These are phyloP conservation scores for Emmelina monodactyla DNA, from an alignment of 2,888 invertebrate genomes.

Conservation along the genomic window DNA sequence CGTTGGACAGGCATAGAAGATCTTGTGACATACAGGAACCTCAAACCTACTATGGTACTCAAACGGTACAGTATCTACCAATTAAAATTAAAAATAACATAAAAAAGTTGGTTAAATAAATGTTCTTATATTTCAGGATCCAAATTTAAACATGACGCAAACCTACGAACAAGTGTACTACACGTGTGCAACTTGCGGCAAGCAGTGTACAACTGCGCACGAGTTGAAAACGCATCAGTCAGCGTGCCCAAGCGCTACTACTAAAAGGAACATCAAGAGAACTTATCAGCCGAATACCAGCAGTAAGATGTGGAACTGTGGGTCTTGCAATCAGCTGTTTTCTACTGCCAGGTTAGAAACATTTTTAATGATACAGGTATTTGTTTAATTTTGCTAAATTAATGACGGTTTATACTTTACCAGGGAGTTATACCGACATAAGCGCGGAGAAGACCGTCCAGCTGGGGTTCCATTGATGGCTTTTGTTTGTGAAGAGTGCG, in stretches of 20 bases:
- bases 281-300: slow-evolving; percentile 28
- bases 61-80: no score
- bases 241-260: slow-evolving; percentile 23
- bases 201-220: slow-evolving; percentile 27
- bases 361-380: no score
- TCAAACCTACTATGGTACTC: slow-evolving; percentile 21
- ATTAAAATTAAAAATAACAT: no score
- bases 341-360: slow-evolving; percentile 41
- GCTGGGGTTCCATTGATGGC: slow-evolving; percentile 46
- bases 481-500: slow-evolving; percentile 66
- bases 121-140: no score
- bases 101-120: no score
- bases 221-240: slow-evolving; percentile 29
- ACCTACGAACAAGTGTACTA: slow-evolving; percentile 23
- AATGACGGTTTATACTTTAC: not conserved
- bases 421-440: slow-evolving; percentile 52
- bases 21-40: slow-evolving; percentile 29
- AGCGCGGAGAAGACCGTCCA: slow-evolving; percentile 51
- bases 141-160: slow-evolving; percentile 10
- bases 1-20: slow-evolving; percentile 39
- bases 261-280: slow-evolving; percentile 23
- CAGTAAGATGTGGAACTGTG: slow-evolving; percentile 60
- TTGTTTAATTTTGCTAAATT: slow-evolving; percentile 1
- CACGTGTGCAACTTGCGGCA: slow-evolving; percentile 30
- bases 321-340: slow-evolving; percentile 56